Conservation (phyloP, 1,140 invertebrate species). For the Steinernema feltiae region DNA sequence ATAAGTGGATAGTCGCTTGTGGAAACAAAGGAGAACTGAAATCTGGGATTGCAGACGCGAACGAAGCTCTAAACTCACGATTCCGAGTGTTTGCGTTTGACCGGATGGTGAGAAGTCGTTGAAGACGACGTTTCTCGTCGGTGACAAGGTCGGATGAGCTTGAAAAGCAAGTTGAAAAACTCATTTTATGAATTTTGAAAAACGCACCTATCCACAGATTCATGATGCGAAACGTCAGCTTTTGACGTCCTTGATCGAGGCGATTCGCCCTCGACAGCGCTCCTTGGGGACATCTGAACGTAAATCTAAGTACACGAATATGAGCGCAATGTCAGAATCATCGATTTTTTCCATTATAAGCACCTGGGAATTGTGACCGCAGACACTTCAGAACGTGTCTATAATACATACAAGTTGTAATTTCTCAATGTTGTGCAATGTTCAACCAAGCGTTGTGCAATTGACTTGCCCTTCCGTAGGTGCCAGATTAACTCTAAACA, state of each 20-base stretch:
- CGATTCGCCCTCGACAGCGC: neutral
- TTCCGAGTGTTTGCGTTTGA: neutral
- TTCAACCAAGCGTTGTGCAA: too few species aligned
- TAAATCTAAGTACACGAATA: too few species aligned
- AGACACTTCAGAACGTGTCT: too few species aligned
- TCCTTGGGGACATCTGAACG: neutral
- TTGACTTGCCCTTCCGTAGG: too few species aligned
- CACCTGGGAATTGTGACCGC: too few species aligned
- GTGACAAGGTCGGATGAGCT: neutral
- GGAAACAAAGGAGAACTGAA: constrained; percentile 21
- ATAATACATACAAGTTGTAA: too few species aligned
- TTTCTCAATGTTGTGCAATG: too few species aligned
- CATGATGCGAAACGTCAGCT: neutral
- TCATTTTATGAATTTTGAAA: neutral
- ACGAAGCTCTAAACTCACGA: neutral
- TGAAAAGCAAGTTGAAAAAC: neutral
- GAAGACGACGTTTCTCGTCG: neutral
- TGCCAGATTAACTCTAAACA: too few species aligned
- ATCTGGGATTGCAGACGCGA: neutral
- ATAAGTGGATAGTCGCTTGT: constrained; percentile 21
- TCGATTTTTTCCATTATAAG: too few species aligned
- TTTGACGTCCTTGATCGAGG: neutral
- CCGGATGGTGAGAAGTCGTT: neutral
- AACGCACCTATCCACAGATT: neutral
- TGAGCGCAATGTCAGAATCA: too few species aligned